Evolutionary conservation across 2,113 vertebrate genomes (phyloP).

Genomic region (Oncorhynchus nerka): DNA sequence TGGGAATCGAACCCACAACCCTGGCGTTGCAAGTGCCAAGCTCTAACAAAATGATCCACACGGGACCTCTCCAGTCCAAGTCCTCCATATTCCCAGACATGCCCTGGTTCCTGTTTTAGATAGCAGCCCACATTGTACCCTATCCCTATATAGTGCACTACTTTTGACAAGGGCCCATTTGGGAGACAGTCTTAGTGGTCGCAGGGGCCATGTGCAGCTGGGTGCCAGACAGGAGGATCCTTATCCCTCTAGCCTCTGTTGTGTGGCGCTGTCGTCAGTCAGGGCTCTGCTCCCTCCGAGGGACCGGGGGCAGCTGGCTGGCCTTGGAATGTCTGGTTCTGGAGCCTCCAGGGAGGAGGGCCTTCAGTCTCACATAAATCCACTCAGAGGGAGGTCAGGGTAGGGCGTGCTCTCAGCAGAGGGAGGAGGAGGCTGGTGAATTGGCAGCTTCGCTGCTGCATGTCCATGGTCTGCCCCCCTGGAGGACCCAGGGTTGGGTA

Average conservation of each 20-base stretch:
- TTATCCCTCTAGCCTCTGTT: not conserved
- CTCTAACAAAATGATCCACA: not conserved
- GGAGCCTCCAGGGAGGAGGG: not conserved
- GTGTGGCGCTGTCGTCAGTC: not conserved
- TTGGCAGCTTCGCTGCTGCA: constrained; percentile 61
- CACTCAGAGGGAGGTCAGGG: constrained; percentile 71
- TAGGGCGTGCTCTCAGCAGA: constrained; percentile 66
- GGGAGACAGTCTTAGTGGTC: not conserved
- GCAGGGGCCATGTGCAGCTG: not conserved
- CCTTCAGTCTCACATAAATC: constrained; percentile 64
- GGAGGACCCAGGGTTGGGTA: constrained; percentile 58
- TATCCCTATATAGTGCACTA: not conserved
- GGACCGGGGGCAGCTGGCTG: constrained; percentile 4
- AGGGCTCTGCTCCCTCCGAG: not conserved
- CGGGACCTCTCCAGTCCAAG: not conserved
- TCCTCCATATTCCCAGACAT: not conserved
- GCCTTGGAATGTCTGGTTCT: constrained; percentile 35
- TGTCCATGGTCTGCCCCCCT: constrained; percentile 42
- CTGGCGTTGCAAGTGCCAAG: too few species aligned
- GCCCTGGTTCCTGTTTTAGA: not conserved
- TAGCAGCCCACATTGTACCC: not conserved
- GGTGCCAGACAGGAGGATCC: too few species aligned
- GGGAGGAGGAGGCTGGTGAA: constrained; percentile 50
- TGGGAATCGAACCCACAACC: too few species aligned
- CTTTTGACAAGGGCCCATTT: too few species aligned